Evolutionary conservation across 2,113 vertebrate genomes (phyloP).

Genomic region (Oreocharis arfaki): DNA sequence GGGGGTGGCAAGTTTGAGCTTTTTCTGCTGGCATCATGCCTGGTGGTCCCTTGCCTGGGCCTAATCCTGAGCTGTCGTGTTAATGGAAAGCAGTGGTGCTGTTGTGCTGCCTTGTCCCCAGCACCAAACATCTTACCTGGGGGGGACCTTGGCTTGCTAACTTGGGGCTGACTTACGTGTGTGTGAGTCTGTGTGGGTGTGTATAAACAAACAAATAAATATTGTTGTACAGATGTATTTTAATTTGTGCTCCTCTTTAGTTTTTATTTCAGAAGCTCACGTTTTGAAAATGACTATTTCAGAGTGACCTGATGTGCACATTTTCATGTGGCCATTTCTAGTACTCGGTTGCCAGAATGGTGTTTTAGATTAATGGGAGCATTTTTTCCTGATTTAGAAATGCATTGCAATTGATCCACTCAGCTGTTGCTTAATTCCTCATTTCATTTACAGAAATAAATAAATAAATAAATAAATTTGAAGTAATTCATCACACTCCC

Average conservation of each 20-base stretch:
- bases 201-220: neutral
- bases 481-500: neutral
- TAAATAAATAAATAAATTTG: neutral
- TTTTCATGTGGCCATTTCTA: neutral
- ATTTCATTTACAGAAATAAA: neutral
- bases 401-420: neutral
- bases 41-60: rapidly evolving
- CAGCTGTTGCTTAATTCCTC: neutral
- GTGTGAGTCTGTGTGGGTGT: neutral
- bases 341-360: neutral
- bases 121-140: neutral
- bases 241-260: neutral
- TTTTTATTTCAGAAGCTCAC: neutral
- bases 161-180: neutral
- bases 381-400: neutral
- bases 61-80: neutral
- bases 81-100: neutral
- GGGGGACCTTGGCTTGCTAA: neutral
- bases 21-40: neutral
- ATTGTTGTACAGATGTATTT: neutral
- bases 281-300: neutral
- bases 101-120: neutral
- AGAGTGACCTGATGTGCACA: rapidly evolving
- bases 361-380: neutral
- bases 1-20: neutral